Conservation (phyloP, 2,888 invertebrate species). For the Brachyptera putata region DNA sequence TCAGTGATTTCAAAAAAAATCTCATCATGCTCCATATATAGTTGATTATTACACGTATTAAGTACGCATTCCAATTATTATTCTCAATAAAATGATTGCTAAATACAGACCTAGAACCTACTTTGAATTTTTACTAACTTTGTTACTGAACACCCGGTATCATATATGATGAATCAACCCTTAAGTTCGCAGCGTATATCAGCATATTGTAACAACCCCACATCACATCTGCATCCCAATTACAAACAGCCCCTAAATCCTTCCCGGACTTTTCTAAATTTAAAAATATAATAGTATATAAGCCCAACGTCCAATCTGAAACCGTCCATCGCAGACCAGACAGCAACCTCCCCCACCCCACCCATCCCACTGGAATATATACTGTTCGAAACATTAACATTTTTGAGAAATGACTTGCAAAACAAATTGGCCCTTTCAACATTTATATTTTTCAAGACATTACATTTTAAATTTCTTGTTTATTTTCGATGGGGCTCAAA, state of each 20-base stretch:
- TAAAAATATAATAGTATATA: not conserved
- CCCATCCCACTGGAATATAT: conserved; percentile 4
- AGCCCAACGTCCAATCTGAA: not conserved
- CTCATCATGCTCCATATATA: too few relatives aligned
- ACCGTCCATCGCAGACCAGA: too few relatives aligned
- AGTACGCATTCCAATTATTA: too few relatives aligned
- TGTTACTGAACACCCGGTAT: not conserved
- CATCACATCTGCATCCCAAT: conserved; percentile 10
- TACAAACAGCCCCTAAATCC: not conserved
- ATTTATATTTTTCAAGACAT: conserved; percentile 18
- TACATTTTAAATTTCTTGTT: conserved; percentile 15
- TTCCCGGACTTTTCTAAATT: not conserved
- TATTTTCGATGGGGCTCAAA: conserved; percentile 17
- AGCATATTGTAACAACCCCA: conserved; percentile 11
- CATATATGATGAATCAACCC: conserved; percentile 3
- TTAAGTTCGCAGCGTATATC: not conserved
- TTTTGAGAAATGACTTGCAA: conserved; percentile 3
- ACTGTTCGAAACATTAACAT: not conserved
- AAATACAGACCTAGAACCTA: too few relatives aligned
- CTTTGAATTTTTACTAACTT: too few relatives aligned
- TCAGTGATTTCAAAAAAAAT: too few relatives aligned
- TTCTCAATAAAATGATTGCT: too few relatives aligned
- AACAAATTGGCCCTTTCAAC: conserved; percentile 15
- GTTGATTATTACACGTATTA: too few relatives aligned
- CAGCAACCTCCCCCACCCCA: too few relatives aligned